A percentile compares a stretch with the other conserved stretches of the same genome.
Conservation (phyloP, 2,888 invertebrate species). For the Dascillus cervinus region DNA sequence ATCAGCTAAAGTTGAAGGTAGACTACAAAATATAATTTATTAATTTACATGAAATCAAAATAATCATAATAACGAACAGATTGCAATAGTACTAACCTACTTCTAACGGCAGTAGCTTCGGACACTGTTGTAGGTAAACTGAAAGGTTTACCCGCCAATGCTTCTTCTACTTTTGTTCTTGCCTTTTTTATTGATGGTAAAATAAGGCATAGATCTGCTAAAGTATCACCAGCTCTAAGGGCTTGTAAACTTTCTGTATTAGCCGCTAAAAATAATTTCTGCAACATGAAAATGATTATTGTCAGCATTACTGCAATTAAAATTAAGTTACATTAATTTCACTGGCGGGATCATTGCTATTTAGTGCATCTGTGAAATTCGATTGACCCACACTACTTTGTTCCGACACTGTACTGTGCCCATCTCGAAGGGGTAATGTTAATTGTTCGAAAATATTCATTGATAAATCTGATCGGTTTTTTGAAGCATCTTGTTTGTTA, state of each 20-base stretch:
- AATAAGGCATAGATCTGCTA: slow-evolving; percentile 74
- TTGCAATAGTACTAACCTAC: slow-evolving; percentile 43
- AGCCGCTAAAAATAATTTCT: slow-evolving; percentile 72
- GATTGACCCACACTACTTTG: slow-evolving; percentile 41
- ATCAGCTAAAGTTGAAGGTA: slow-evolving; percentile 75
- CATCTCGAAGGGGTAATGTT: slow-evolving; percentile 57
- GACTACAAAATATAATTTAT: slow-evolving; percentile 43
- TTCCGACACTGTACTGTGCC: slow-evolving; percentile 36
- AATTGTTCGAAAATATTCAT: slow-evolving; percentile 66
- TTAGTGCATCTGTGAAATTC: slow-evolving; percentile 42
- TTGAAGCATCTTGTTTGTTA: slow-evolving; percentile 50
- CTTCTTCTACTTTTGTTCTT: slow-evolving; percentile 53
- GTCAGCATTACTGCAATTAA: neutral
- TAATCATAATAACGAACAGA: neutral
- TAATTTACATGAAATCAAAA: neutral
- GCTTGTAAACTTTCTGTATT: slow-evolving; percentile 73
- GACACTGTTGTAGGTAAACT: slow-evolving; percentile 60
- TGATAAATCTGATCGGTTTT: slow-evolving; percentile 62
- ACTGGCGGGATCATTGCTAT: slow-evolving; percentile 37
- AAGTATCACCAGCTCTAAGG: slow-evolving; percentile 71
- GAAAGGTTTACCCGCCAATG: slow-evolving; percentile 57
- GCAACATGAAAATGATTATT: slow-evolving; percentile 23
- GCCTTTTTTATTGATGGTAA: slow-evolving; percentile 62
- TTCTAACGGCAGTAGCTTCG: slow-evolving; percentile 67
- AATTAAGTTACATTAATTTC: slow-evolving; percentile 42